phyloP scores from a whole-genome alignment of 1,140 invertebrate genomes.

The Eurosta solidaginis region DNA sequence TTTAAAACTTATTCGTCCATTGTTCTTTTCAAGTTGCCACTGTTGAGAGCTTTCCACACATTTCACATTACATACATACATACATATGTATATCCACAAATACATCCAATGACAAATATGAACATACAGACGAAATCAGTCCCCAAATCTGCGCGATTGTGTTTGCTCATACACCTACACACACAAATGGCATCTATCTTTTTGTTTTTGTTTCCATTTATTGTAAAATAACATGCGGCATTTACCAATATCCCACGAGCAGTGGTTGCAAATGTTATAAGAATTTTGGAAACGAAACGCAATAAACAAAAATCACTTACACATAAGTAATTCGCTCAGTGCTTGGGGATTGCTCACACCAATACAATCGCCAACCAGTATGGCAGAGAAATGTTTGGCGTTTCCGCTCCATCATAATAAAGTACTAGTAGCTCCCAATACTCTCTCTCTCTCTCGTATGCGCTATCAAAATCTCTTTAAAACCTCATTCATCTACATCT shows the following conservation, averaged over 20 bases:
- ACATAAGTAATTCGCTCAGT: neutral
- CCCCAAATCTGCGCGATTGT: neutral
- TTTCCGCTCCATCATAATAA: too few species aligned
- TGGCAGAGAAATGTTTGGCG: neutral
- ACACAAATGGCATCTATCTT: neutral
- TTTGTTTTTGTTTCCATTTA: neutral
- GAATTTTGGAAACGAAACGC: slow-evolving; percentile 13
- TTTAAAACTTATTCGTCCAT: neutral
- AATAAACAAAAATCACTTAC: slow-evolving; percentile 1
- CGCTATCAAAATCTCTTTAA: too few species aligned
- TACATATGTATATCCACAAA: neutral
- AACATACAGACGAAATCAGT: neutral
- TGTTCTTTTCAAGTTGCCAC: slow-evolving; percentile 5
- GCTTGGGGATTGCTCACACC: neutral
- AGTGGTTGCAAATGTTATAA: slow-evolving; percentile 16
- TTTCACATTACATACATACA: too few species aligned
- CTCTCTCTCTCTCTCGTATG: too few species aligned
- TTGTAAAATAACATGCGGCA: neutral
- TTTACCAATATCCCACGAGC: neutral
- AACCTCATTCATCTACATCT: neutral
- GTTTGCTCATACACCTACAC: neutral
- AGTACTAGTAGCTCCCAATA: too few species aligned
- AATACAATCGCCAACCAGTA: neutral
- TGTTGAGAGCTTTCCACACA: neutral
- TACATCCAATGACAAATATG: neutral